Conservation (phyloP, 2,888 invertebrate genomes). For the Eubasilissa splendida region DNA sequence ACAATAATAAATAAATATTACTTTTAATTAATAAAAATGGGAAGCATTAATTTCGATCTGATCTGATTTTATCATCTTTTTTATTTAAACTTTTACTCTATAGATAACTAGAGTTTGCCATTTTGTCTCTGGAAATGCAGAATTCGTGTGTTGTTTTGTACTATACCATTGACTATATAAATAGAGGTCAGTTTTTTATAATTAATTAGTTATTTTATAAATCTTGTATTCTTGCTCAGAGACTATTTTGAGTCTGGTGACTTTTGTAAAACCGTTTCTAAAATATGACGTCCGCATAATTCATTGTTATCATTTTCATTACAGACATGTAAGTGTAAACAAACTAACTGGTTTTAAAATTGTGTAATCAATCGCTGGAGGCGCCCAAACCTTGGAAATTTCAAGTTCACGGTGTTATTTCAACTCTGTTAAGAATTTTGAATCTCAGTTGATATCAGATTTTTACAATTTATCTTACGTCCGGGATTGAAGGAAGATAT, state of each 20-base stretch:
- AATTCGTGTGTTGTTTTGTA: too few relatives aligned
- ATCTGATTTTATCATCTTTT: too few relatives aligned
- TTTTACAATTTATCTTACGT: neutral
- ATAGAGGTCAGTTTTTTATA: conserved; percentile 35
- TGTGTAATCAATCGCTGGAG: conserved; percentile 52
- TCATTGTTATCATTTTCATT: conserved; percentile 39
- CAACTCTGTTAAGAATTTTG: conserved; percentile 13
- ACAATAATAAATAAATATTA: too few relatives aligned
- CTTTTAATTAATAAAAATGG: too few relatives aligned
- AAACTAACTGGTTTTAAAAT: conserved; percentile 49
- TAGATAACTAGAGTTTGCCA: neutral
- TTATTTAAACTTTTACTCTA: too few relatives aligned
- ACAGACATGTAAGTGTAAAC: conserved; percentile 44
- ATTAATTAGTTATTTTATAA: conserved; percentile 3
- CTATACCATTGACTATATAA: neutral
- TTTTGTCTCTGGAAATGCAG: conserved; percentile 1
- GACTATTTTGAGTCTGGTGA: neutral
- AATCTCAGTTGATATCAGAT: conserved; percentile 10
- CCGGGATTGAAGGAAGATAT: neutral
- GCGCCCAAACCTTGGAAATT: conserved; percentile 41
- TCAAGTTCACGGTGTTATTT: conserved; percentile 47
- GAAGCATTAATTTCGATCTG: too few relatives aligned
- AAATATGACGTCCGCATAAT: neutral
- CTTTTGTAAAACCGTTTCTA: neutral
- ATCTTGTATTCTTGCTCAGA: neutral